Evolutionary conservation across 2,797 vertebrate genomes (phyloP).

Genomic region (Hylomyscus alleni): DNA sequence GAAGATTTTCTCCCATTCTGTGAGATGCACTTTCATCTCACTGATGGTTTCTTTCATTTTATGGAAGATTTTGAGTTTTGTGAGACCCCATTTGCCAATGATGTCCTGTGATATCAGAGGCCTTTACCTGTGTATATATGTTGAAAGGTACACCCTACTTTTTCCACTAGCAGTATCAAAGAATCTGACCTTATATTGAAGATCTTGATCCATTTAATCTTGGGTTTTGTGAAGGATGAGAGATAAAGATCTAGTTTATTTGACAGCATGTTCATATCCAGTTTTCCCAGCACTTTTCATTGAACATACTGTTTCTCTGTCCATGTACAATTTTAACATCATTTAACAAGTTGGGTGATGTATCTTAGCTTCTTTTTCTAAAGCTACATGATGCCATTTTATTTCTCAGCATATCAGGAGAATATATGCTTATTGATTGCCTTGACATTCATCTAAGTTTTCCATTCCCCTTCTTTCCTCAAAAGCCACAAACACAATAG

Average conservation of each 20-base stretch:
- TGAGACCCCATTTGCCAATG: neutral
- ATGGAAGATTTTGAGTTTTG: neutral
- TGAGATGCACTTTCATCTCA: neutral
- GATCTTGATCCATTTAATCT: neutral
- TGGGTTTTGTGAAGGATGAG: neutral
- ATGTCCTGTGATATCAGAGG: neutral
- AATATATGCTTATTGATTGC: neutral
- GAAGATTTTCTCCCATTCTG: neutral
- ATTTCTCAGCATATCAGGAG: neutral
- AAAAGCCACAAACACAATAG: neutral
- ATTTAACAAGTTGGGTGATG: neutral
- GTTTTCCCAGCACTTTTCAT: neutral
- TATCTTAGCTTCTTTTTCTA: neutral
- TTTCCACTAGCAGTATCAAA: neutral
- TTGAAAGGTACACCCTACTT: neutral
- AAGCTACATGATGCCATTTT: neutral
- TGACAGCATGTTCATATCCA: neutral
- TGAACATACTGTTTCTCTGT: neutral
- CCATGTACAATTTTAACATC: neutral
- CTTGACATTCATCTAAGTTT: slow-evolving; percentile 22
- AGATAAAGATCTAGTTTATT: neutral
- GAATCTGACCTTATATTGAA: neutral
- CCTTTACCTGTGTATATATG: neutral
- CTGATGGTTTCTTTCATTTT: neutral
- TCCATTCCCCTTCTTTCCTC: neutral